Evolutionary conservation across 2,113 vertebrate genomes (phyloP).

Genomic region (Calidris pugnax): DNA sequence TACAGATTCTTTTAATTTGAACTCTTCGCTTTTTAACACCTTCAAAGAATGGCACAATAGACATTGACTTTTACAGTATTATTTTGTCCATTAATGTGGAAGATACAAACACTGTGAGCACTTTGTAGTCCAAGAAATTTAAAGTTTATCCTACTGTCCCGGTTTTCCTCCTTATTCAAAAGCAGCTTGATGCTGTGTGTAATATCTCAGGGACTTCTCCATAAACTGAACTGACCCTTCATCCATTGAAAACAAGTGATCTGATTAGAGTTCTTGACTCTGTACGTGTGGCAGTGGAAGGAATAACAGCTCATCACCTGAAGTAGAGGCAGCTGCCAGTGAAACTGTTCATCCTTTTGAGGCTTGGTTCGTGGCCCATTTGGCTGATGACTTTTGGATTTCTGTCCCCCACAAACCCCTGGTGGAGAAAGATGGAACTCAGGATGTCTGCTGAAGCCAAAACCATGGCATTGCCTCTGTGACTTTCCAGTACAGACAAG

Average conservation of each 20-base stretch:
- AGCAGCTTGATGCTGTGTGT: not conserved
- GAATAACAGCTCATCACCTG: not conserved
- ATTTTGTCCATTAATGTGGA: not conserved
- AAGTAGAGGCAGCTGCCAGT: not conserved
- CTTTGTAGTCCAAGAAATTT: not conserved
- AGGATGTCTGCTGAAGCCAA: not conserved
- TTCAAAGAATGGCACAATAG: not conserved
- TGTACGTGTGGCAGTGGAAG: not conserved
- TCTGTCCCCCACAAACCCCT: rapidly evolving
- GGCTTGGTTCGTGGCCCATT: not conserved
- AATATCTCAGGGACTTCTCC: not conserved
- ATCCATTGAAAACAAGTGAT: not conserved
- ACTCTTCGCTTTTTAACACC: not conserved
- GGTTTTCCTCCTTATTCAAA: not conserved
- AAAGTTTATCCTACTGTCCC: not conserved
- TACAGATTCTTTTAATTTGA: not conserved
- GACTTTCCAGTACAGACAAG: not conserved
- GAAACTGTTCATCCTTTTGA: not conserved
- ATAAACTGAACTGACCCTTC: not conserved
- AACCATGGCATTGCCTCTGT: not conserved
- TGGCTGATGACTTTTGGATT: not conserved
- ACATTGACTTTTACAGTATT: not conserved
- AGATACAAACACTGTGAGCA: not conserved
- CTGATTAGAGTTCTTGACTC: not conserved
- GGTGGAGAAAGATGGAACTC: not conserved